A percentile compares a stretch with the other conserved stretches of the same genome.
These are phyloP conservation scores for Drosophila longiperda DNA, from an alignment of 2,888 invertebrate species.

Conservation along the genomic window DNA sequence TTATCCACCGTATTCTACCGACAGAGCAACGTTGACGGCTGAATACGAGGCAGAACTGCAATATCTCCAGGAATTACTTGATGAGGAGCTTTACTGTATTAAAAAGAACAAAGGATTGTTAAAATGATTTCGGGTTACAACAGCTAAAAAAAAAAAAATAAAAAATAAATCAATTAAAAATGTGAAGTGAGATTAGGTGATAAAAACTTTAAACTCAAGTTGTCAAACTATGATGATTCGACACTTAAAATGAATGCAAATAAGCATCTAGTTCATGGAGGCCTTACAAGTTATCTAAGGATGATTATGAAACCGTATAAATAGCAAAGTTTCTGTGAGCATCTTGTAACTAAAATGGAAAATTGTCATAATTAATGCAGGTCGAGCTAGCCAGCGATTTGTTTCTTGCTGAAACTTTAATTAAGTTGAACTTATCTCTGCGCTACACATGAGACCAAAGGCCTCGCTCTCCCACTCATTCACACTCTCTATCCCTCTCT, in stretches of 20 bases:
- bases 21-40: conserved; percentile 1
- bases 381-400: conserved; percentile 55
- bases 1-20: conserved; percentile 16
- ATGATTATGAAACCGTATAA: conserved; percentile 23
- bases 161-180: background rate
- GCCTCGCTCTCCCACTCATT: background rate
- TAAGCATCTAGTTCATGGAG: background rate
- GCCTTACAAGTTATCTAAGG: conserved; percentile 14
- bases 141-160: background rate
- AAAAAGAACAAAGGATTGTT: background rate
- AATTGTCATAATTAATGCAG: conserved; percentile 68
- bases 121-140: background rate
- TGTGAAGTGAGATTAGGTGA: background rate
- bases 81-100: background rate
- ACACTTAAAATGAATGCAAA: conserved; percentile 1
- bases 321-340: conserved; percentile 24
- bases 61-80: conserved; percentile 17
- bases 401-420: conserved; percentile 70
- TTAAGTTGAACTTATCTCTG: conserved; percentile 78
- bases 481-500: background rate
- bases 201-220: background rate
- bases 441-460: conserved; percentile 66
- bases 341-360: conserved; percentile 6
- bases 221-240: conserved; percentile 13
- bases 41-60: conserved; percentile 23